A percentile compares a stretch with the other conserved stretches of the same genome.
Evolutionary conservation across 2,888 invertebrate genomes (phyloP).

Genomic region (Chrysodeixis includens): DNA sequence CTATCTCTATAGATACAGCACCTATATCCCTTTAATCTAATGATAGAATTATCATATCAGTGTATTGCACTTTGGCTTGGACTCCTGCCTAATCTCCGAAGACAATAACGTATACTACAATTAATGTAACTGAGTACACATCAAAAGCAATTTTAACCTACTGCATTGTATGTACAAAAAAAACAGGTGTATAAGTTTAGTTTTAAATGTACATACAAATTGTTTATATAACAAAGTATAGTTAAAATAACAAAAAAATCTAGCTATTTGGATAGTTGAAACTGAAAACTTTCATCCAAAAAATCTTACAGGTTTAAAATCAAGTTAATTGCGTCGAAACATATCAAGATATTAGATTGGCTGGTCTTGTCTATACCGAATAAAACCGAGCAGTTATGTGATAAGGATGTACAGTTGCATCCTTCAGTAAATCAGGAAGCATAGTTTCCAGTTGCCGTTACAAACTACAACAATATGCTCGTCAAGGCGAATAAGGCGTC

Average conservation of each 20-base stretch:
- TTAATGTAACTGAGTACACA: too few species aligned
- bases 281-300: too few species aligned
- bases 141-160: too few species aligned
- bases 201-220: too few species aligned
- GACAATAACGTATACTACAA: neutral
- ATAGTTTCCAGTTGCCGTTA: neutral
- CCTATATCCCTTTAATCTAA: conserved; percentile 24
- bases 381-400: neutral
- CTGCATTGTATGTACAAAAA: too few species aligned
- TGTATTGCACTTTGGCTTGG: conserved; percentile 35
- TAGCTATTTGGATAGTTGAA: too few species aligned
- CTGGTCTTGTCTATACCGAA: neutral
- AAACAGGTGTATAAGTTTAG: too few species aligned
- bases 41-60: conserved; percentile 13
- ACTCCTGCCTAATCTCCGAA: conserved; percentile 40
- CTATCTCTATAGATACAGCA: conserved; percentile 15
- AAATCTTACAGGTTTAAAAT: too few species aligned
- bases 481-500: neutral
- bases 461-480: neutral
- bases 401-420: neutral
- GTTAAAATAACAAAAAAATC: too few species aligned
- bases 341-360: too few species aligned
- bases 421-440: neutral
- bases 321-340: too few species aligned
- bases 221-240: too few species aligned